A percentile compares a stretch with the other conserved stretches of the same genome.
Conservation (phyloP, 2,797 vertebrate species). For the Erethizon dorsatum region DNA sequence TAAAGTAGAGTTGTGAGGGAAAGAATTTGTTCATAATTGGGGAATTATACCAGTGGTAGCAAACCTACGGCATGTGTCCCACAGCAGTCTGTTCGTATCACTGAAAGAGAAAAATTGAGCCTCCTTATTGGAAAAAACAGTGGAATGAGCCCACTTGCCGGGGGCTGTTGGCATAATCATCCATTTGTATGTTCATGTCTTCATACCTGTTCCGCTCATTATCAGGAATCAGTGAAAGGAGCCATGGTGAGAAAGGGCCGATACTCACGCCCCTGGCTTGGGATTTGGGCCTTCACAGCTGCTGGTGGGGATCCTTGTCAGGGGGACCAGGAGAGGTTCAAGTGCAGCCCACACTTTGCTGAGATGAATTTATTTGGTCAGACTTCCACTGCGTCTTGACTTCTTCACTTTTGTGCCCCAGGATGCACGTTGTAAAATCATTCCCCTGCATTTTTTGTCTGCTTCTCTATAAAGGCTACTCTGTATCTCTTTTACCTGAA, state of each 20-base stretch:
- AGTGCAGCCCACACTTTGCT: no score
- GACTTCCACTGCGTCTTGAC: no score
- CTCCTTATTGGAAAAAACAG: not conserved
- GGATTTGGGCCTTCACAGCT: not conserved
- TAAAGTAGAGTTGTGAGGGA: not conserved
- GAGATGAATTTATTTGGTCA: no score
- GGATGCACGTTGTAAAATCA: no score
- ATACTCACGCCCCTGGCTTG: not conserved
- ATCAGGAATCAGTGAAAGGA: not conserved
- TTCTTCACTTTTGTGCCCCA: no score
- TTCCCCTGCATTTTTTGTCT: not conserved
- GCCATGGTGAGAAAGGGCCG: not conserved
- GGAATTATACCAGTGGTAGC: no score
- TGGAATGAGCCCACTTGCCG: not conserved
- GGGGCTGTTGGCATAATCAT: not conserved
- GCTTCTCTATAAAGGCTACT: not conserved
- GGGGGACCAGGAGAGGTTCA: no score
- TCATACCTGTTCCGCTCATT: not conserved
- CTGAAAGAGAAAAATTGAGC: not conserved
- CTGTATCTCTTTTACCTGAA: not conserved
- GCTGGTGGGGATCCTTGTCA: no score
- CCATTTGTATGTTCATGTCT: not conserved
- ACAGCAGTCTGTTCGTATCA: no score
- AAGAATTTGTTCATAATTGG: not conserved
- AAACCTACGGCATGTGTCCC: no score